Evolutionary conservation across 1,140 invertebrate genomes (phyloP), one percentile per base, ranked within the genome.

Genomic region (Zaprionus capensis): DNA sequence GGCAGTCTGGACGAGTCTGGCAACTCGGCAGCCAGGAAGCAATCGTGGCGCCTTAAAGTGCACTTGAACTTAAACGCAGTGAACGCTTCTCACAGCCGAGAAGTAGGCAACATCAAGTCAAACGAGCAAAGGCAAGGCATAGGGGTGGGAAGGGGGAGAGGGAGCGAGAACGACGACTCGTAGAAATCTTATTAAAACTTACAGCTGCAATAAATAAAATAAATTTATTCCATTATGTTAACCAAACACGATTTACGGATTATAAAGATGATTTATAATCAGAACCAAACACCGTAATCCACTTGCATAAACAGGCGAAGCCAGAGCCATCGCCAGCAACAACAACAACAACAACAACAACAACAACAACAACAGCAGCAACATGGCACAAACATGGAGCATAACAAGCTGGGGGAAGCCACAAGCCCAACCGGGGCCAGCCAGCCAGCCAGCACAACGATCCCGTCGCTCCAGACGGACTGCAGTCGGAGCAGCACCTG

Each of bases 251-350:
- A 90, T 90, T 90, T 90, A 91, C 85, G 82, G 85, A 90, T 90
- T 90, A 90, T 90, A 90, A 90, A 90, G 85, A 90, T 90, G 85
- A 90, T 90, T 90, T 90, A 90, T 90, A 90, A 90, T 90, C 85
- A 90, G 85, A 90, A 80, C 81, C 85, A 90, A 90, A 90, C 86
- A 90, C 85, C 85, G 81, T 90, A 90, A 90, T 91, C 85, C 85
- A 91, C 85, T 90, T 90, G 86, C 82, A 85, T 90, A 90, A 90
- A 90, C 85, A 90, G 81, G 80, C 73, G 69, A 67, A 62, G 53
- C 53, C 55, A 72, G n/a, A 15, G 76, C 31, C 80, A 62, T 12
- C 15, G 26, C 17, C 53, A 78, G 22, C 62, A 55, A 14, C 31
- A 34, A 2, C 31, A 31, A 31, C 28, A 31, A 1, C 28, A 31